Percentiles rank a stretch among this genome's conserved stretches.
These are phyloP conservation scores for Mesoligia furuncula DNA, from an alignment of 2,888 invertebrate genomes.

Conservation along the genomic window DNA sequence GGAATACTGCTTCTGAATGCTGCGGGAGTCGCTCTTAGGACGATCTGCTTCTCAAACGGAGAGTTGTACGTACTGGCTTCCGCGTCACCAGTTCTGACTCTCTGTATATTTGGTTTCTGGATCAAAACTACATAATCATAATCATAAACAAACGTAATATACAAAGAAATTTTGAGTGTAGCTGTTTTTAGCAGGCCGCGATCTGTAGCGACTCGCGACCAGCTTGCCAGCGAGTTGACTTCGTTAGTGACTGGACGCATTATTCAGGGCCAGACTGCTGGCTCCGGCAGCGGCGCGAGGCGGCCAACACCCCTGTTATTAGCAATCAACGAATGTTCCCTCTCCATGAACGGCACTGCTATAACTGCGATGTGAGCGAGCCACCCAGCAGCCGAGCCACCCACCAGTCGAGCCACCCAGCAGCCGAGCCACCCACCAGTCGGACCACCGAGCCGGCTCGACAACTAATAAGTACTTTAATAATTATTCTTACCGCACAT, in stretches of 20 bases:
- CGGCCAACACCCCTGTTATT: constrained; percentile 29
- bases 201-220: neutral
- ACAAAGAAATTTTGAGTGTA: no score
- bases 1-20: no score
- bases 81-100: no score
- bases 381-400: neutral
- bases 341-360: constrained; percentile 29
- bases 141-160: no score
- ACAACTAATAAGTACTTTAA: constrained; percentile 39
- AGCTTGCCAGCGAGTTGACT: neutral
- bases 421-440: no score
- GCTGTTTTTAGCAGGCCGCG: no score
- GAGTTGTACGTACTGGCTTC: no score
- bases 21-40: no score
- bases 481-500: constrained; percentile 36
- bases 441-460: neutral
- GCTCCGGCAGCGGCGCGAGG: neutral
- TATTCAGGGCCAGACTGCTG: neutral
- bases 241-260: neutral
- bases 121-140: no score
- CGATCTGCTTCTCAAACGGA: no score
- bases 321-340: constrained; percentile 45
- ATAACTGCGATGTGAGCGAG: neutral
- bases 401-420: no score
- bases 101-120: no score